Evolutionary conservation across 2,888 invertebrate genomes (phyloP), one percentile per base, ranked within the genome.

Genomic region (Esperia sulphurella): DNA sequence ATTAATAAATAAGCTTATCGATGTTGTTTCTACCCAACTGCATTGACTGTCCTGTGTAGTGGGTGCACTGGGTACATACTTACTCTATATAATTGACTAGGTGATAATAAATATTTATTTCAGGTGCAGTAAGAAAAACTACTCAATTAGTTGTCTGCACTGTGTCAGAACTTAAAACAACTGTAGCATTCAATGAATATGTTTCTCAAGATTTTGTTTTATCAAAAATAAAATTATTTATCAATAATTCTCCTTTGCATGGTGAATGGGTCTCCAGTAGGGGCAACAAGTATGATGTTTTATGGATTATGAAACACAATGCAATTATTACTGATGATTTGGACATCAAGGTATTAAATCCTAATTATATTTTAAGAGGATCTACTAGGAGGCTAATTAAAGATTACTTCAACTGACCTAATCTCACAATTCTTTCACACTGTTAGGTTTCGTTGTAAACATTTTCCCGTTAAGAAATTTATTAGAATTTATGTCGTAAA

Each of bases 181-280:
- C 81, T 9, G 56, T 83, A 60, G 71, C 90, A 61, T 82, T 85
- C 71, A 79, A 77, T 74, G 77, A 84, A 71, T 61, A 72, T 69
- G 75, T 83, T 48, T 60, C 70, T 50, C 49, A 68, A 49, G 59
- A 63, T 10, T 75, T 68, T 62, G 60, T 86, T 31, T 57, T 57
- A 28, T 58, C 61, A n/a, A 78, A 67, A 50, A 63, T 68, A 12
- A 68, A 54, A 45, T 47, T 87, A 57, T 55, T 70, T 52, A 59
- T 87, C 12, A 70, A 89, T 48, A 61, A 75, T 45, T 43, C 61
- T 14, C 14, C 44, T 35, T 53, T 85, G 8, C 54, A 59, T 43
- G 84, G 86, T 10, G 64, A 72, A 41, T 92, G 91, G 91, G 61
- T 63, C 39, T 79, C 91, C 1, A 74, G 79, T 57, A 75, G 77